phyloP scores from a whole-genome alignment of 2,797 vertebrate genomes.

The Myripristis murdjan region DNA sequence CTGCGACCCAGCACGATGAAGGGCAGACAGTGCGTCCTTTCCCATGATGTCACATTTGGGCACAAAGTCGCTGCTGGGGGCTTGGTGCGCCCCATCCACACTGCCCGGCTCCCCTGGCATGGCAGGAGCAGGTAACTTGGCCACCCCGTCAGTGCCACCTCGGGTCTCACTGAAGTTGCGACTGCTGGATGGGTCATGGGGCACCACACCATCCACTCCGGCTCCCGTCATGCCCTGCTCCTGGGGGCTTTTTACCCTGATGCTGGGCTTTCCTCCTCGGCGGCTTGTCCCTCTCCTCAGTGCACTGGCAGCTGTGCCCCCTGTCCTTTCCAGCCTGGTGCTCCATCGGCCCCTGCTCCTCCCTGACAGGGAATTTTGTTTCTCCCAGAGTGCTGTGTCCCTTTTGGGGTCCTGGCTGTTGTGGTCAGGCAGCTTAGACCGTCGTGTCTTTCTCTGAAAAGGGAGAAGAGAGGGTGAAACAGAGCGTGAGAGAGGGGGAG shows the following conservation, averaged over 20 bases:
- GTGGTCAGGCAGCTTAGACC: slow-evolving; percentile 91
- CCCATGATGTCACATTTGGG: slow-evolving; percentile 94
- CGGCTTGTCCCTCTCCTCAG: slow-evolving; percentile 84
- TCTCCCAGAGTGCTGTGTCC: slow-evolving; percentile 86
- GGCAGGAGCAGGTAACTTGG: slow-evolving; percentile 72
- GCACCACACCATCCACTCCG: slow-evolving; percentile 48
- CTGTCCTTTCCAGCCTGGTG: slow-evolving; percentile 80
- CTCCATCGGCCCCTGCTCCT: slow-evolving; percentile 87
- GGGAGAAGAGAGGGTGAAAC: slow-evolving; percentile 5
- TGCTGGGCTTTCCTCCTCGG: slow-evolving; percentile 69
- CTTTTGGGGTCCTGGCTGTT: slow-evolving; percentile 89
- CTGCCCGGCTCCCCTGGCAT: slow-evolving; percentile 94
- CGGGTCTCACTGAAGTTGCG: slow-evolving; percentile 88
- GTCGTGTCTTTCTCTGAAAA: slow-evolving; percentile 89
- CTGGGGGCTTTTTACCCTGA: slow-evolving; percentile 69
- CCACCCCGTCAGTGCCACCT: slow-evolving; percentile 72
- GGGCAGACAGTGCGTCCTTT: slow-evolving; percentile 94
- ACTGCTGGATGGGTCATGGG: slow-evolving; percentile 88
- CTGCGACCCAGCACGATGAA: slow-evolving; percentile 91
- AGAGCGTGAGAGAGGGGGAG: slow-evolving; percentile 8
- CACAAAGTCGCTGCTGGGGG: slow-evolving; percentile 89
- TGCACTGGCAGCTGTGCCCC: slow-evolving; percentile 74
- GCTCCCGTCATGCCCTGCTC: slow-evolving; percentile 60
- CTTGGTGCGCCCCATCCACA: slow-evolving; percentile 93
- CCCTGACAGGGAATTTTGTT: slow-evolving; percentile 83